Conservation (phyloP, 2,797 vertebrate species). For the Remorina albescens region DNA sequence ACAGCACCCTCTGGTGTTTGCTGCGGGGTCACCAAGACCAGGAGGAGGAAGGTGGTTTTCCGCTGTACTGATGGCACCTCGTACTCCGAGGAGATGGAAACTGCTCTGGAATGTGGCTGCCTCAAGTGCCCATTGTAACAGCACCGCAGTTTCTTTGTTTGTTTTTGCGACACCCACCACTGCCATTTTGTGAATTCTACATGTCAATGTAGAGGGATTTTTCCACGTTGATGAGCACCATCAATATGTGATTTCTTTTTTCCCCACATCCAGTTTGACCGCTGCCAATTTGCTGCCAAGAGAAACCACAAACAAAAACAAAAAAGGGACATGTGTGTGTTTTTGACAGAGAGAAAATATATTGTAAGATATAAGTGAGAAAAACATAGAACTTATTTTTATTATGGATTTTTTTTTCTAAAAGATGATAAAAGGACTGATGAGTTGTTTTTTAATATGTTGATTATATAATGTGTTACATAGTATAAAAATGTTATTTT, state of each 20-base stretch:
- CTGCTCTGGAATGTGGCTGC: slow-evolving; percentile 94
- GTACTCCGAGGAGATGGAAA: slow-evolving; percentile 95
- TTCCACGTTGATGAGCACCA: slow-evolving; percentile 55
- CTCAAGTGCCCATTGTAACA: slow-evolving; percentile 88
- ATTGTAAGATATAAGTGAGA: slow-evolving; percentile 98
- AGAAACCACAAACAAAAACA: slow-evolving; percentile 63
- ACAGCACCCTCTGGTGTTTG: slow-evolving; percentile 84
- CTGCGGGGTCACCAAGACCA: slow-evolving; percentile 91
- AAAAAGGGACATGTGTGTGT: slow-evolving; percentile 73
- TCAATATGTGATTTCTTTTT: slow-evolving; percentile 55
- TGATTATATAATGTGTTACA: slow-evolving; percentile 91
- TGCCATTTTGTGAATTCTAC: slow-evolving; percentile 70
- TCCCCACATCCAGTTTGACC: slow-evolving; percentile 61
- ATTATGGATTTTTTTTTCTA: slow-evolving; percentile 93
- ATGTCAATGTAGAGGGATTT: slow-evolving; percentile 40
- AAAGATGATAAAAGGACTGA: slow-evolving; percentile 83
- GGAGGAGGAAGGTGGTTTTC: slow-evolving; percentile 93
- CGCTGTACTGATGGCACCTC: slow-evolving; percentile 93
- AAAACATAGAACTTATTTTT: slow-evolving; percentile 99
- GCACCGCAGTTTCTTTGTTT: slow-evolving; percentile 52
- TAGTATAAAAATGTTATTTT: slow-evolving; percentile 95
- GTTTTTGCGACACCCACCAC: slow-evolving; percentile 56
- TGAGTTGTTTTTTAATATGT: slow-evolving; percentile 83
- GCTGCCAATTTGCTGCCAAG: slow-evolving; percentile 65
- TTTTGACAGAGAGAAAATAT: slow-evolving; percentile 96